Conservation (phyloP, 2,113 vertebrate genomes). For the Phyllostomus hastatus region DNA sequence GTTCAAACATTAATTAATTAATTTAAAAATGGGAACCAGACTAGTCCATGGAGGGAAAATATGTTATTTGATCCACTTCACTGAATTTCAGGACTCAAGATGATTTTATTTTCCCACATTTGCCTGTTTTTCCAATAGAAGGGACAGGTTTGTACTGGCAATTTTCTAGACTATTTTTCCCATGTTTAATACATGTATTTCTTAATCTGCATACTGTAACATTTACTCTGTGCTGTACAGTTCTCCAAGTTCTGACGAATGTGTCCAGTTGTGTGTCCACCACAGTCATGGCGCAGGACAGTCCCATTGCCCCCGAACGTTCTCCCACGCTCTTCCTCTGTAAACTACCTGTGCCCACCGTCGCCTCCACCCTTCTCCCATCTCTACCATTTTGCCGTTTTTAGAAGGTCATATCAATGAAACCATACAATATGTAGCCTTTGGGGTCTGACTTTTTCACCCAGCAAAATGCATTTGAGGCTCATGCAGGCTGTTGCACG, state of each 20-base stretch:
- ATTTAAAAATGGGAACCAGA: background rate
- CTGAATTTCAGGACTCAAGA: background rate
- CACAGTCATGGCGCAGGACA: background rate
- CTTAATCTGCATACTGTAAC: background rate
- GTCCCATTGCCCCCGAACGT: too few relatives aligned
- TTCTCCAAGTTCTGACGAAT: background rate
- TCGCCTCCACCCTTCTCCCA: background rate
- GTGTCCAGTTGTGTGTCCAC: background rate
- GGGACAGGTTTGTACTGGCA: background rate
- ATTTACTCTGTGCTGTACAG: background rate
- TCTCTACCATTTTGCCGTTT: background rate
- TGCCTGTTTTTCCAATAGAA: background rate
- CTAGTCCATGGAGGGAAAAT: background rate
- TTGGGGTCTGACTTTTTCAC: background rate
- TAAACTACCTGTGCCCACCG: background rate
- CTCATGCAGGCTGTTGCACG: background rate
- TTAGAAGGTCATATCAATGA: background rate
- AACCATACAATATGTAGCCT: background rate
- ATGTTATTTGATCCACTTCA: background rate
- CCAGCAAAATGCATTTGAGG: background rate
- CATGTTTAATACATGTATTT: background rate
- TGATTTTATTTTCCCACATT: background rate
- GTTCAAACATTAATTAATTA: too few relatives aligned
- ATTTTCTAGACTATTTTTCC: background rate
- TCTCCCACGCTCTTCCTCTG: background rate